These are phyloP conservation scores for Hydrotaea cyrtoneurina DNA, from an alignment of 2,888 invertebrate species.

Conservation along the genomic window DNA sequence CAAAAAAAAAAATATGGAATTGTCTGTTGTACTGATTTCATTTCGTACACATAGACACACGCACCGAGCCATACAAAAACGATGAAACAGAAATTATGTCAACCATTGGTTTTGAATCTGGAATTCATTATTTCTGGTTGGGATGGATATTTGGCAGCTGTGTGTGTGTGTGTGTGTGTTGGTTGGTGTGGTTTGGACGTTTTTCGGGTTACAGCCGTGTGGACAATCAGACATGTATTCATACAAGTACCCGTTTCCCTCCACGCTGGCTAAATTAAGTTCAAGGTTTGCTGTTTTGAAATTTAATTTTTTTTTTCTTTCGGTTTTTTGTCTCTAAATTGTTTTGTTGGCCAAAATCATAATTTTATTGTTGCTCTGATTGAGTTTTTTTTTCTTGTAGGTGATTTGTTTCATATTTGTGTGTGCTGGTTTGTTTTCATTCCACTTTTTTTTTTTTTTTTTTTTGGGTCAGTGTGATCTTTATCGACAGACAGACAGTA, in stretches of 20 bases:
- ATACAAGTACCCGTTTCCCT: background rate
- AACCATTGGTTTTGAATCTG: constrained; percentile 23
- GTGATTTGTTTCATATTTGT: constrained; percentile 21
- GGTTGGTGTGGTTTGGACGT: background rate
- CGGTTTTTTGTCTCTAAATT: too few species aligned
- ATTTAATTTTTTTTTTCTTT: constrained; percentile 32
- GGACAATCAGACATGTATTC: constrained; percentile 22
- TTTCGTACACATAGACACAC: background rate
- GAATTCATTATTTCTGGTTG: constrained; percentile 16
- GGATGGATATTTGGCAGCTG: background rate
- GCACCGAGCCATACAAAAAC: constrained; percentile 34
- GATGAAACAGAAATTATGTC: constrained; percentile 37
- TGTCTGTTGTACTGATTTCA: constrained; percentile 53
- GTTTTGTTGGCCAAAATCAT: background rate
- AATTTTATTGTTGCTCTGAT: background rate
- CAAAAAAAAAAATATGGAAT: constrained; percentile 13
- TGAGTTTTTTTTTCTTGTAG: background rate
- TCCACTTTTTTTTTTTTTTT: background rate
- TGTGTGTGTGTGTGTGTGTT: too few species aligned
- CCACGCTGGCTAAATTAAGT: constrained; percentile 11
- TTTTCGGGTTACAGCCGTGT: constrained; percentile 28
- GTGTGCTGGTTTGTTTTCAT: constrained; percentile 13
- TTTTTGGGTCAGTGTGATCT: constrained; percentile 48
- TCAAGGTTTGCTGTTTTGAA: constrained; percentile 25
- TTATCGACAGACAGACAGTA: constrained; percentile 40